These are phyloP conservation scores for Kradibia gibbosae DNA, from an alignment of 1,140 invertebrate species.

Conservation along the genomic window DNA sequence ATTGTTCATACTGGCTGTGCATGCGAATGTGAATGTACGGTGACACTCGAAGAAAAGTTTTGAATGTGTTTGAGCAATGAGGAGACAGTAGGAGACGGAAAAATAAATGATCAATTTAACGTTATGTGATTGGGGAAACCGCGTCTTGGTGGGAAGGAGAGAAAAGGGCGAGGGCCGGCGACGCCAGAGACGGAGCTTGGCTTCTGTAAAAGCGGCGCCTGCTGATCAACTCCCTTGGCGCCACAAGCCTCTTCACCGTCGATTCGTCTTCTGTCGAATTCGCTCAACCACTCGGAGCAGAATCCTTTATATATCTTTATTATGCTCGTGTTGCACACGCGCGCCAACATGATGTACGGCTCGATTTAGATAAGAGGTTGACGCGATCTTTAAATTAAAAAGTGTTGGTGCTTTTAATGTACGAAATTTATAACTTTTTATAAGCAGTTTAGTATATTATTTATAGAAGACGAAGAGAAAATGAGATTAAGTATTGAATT, in stretches of 20 bases:
- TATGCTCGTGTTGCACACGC: not conserved
- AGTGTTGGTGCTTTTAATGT: not conserved
- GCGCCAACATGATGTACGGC: not conserved
- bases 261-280: not conserved
- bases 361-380: not conserved
- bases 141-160: conserved; percentile 19
- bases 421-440: not conserved
- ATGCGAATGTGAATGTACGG: conserved; percentile 3
- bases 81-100: conserved; percentile 40
- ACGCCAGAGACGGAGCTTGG: not conserved
- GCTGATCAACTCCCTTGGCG: conserved; percentile 1
- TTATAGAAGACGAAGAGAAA: not conserved
- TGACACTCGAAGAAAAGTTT: not conserved
- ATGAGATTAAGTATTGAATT: not conserved
- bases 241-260: conserved; percentile 12
- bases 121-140: conserved; percentile 57
- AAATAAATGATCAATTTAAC: conserved; percentile 61
- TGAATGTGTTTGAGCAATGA: not conserved
- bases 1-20: not conserved
- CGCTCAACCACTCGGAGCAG: not conserved
- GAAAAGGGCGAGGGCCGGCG: not conserved
- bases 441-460: not conserved
- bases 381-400: not conserved
- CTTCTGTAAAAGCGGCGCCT: not conserved
- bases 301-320: conserved; percentile 16